phyloP scores from a whole-genome alignment of 2,797 vertebrate species.

The Cossypha heuglini region DNA sequence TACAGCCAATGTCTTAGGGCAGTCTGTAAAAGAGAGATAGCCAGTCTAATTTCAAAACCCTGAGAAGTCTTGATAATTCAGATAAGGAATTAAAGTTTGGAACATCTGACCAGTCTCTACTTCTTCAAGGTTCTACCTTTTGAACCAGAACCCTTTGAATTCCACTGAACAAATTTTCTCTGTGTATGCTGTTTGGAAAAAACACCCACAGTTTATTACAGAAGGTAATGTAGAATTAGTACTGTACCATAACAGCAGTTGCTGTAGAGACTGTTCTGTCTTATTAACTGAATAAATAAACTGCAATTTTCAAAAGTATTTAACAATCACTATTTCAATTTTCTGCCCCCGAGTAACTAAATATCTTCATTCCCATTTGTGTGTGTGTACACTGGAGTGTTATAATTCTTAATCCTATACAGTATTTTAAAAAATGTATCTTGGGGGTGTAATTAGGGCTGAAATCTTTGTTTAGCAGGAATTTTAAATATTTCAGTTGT shows the following conservation, averaged over 20 bases:
- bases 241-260: not conserved
- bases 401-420: not conserved
- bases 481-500: not conserved
- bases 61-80: not conserved
- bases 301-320: not conserved
- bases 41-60: not conserved
- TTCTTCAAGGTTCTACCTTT: not conserved
- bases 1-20: not conserved
- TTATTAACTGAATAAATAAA: not conserved
- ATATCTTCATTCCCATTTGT: not conserved
- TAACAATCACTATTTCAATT: not conserved
- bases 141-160: not conserved
- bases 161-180: not conserved
- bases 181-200: not conserved
- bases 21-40: not conserved
- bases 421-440: not conserved
- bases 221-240: not conserved
- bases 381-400: not conserved
- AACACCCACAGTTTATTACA: not conserved
- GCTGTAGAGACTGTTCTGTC: not conserved
- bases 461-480: not conserved
- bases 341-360: not conserved
- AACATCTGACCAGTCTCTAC: not conserved
- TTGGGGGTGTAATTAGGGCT: not conserved
- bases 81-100: not conserved